These are phyloP conservation scores for Urophycis tenuis DNA, from an alignment of 2,797 vertebrate genomes.

Conservation along the genomic window DNA sequence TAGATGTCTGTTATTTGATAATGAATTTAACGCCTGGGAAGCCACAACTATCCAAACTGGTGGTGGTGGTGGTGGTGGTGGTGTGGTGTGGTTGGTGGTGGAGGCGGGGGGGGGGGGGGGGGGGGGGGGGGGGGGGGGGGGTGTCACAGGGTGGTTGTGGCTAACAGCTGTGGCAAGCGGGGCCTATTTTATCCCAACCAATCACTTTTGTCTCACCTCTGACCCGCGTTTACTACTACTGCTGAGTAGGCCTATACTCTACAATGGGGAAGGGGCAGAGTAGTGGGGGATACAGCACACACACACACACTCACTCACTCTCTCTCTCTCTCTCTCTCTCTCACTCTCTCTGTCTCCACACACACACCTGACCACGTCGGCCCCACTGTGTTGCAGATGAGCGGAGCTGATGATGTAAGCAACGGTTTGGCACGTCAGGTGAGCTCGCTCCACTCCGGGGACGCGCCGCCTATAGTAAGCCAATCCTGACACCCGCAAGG, in stretches of 20 bases:
- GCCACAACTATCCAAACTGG: too few species aligned
- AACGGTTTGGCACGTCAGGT: conserved; percentile 46
- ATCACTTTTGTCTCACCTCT: neutral
- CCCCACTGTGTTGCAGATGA: conserved; percentile 44
- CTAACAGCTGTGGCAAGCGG: too few species aligned
- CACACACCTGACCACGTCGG: conserved; percentile 22
- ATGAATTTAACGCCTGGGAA: too few species aligned
- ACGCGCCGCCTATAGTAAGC: conserved; percentile 32
- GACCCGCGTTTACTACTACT: neutral
- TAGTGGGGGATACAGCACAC: conserved; percentile 13
- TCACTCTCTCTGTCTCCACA: neutral
- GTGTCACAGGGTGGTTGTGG: too few species aligned
- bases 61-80: too few species aligned
- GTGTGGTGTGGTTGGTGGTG: too few species aligned
- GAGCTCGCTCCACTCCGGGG: conserved; percentile 32
- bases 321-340: neutral
- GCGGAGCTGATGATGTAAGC: conserved; percentile 40
- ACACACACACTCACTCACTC: conserved; percentile 8
- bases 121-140: too few species aligned
- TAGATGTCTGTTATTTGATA: neutral
- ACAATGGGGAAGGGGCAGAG: too few species aligned
- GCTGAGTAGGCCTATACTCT: too few species aligned
- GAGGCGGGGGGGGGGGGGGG: too few species aligned
- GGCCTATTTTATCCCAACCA: neutral
- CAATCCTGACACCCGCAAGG: neutral